Percentiles rank a stretch among this genome's conserved stretches.
phyloP scores from a whole-genome alignment of 2,888 invertebrate species.

The Nomada hirtipes region DNA sequence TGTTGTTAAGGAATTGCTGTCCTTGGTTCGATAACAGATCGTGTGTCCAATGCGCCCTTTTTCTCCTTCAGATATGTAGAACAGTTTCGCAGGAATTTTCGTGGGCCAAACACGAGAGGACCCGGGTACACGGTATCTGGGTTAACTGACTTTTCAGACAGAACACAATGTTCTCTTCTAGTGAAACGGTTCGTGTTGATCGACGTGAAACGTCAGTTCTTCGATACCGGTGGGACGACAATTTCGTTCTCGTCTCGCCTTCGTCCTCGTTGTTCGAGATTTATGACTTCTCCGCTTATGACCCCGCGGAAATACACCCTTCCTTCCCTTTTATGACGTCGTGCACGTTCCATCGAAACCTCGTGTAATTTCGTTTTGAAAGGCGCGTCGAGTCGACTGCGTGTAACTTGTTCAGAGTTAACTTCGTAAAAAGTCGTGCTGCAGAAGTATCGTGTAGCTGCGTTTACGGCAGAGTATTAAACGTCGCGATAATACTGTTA shows the following conservation, averaged over 20 bases:
- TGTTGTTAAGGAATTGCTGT: not conserved
- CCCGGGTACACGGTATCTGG: not conserved
- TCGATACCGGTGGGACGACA: not conserved
- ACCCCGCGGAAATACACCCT: not conserved
- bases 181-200: not conserved
- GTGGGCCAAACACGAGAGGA: not conserved
- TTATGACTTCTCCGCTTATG: conserved; percentile 4
- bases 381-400: not conserved
- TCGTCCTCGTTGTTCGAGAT: conserved; percentile 3
- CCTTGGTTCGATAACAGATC: conserved; percentile 2
- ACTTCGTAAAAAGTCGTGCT: not conserved
- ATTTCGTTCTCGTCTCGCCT: not conserved
- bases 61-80: not conserved
- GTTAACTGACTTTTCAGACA: not conserved
- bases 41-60: not conserved
- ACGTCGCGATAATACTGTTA: no score
- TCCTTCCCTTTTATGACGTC: not conserved
- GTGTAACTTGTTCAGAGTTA: not conserved
- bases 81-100: not conserved
- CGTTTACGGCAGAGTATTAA: not conserved
- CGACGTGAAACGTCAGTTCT: not conserved
- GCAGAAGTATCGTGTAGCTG: not conserved
- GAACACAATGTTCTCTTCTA: not conserved
- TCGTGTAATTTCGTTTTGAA: not conserved
- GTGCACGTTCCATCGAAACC: not conserved